Conservation (phyloP, 2,113 vertebrate species). For the Sebastes schlegelii region DNA sequence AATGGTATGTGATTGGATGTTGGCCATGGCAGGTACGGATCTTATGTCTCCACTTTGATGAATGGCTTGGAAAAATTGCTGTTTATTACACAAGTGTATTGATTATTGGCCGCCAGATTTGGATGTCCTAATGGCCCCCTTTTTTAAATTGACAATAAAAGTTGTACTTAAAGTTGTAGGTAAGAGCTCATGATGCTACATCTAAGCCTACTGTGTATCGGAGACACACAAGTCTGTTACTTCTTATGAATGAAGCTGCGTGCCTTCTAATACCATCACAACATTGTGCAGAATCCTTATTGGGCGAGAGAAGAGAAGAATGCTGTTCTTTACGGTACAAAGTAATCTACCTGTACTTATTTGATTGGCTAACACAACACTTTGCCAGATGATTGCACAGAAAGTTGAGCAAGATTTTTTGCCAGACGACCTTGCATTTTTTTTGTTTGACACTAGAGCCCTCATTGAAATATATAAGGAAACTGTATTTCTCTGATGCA, state of each 20-base stretch:
- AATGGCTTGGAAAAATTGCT: background rate
- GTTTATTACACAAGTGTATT: background rate
- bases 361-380: background rate
- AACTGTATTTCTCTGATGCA: background rate
- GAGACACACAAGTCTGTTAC: background rate
- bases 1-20: background rate
- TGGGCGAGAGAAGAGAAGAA: background rate
- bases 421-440: background rate
- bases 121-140: background rate
- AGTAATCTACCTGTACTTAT: background rate
- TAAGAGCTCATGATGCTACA: background rate
- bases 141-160: background rate
- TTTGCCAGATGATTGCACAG: slow-evolving; percentile 1
- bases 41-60: background rate
- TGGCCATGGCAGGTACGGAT: background rate
- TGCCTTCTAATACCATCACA: background rate
- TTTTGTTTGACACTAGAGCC: background rate
- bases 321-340: background rate
- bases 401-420: background rate
- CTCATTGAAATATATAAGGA: background rate
- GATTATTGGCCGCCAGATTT: background rate
- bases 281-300: background rate
- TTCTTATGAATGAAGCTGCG: background rate
- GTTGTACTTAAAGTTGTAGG: background rate
- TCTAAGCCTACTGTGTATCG: background rate